A percentile compares a stretch with the other conserved stretches of the same genome.
phyloP scores from a whole-genome alignment of 2,797 vertebrate species.

The Sebastolobus altivelis region DNA sequence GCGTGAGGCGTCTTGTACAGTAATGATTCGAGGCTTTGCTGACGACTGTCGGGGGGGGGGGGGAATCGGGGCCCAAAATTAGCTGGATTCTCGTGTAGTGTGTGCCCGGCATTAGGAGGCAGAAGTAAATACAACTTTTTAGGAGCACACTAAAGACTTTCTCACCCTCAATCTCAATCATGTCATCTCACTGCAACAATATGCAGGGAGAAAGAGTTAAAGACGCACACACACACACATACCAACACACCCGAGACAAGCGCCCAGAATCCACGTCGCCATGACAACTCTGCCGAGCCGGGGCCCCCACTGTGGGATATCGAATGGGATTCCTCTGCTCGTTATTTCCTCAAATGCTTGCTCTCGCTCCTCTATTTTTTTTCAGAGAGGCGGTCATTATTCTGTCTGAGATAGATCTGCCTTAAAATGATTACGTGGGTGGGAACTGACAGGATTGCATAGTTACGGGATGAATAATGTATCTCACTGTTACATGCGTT shows the following conservation, averaged over 20 bases:
- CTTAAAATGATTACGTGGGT: slow-evolving; percentile 25
- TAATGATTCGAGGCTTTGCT: too few relatives aligned
- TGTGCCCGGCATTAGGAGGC: background rate
- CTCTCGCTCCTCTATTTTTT: slow-evolving; percentile 42
- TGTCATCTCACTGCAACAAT: slow-evolving; percentile 27
- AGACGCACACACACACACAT: slow-evolving; percentile 17
- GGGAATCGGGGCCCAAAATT: too few relatives aligned
- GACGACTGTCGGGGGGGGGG: too few relatives aligned
- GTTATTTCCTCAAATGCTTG: slow-evolving; percentile 64
- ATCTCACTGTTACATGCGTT: slow-evolving; percentile 13
- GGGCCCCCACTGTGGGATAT: slow-evolving; percentile 48
- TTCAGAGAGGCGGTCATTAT: slow-evolving; percentile 50
- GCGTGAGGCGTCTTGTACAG: too few relatives aligned
- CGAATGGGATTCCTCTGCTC: slow-evolving; percentile 69
- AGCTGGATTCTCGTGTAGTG: too few relatives aligned
- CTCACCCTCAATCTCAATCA: slow-evolving; percentile 10
- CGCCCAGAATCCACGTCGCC: slow-evolving; percentile 61
- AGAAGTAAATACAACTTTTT: background rate
- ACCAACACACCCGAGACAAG: slow-evolving; percentile 23
- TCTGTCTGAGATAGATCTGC: slow-evolving; percentile 26
- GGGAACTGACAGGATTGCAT: slow-evolving; percentile 1
- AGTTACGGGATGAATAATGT: slow-evolving; percentile 38
- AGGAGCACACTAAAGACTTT: background rate
- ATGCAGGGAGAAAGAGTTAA: slow-evolving; percentile 14
- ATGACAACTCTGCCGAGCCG: slow-evolving; percentile 77